Conservation (phyloP, 1,140 invertebrate genomes). For the Drosophila sturtevanti region DNA sequence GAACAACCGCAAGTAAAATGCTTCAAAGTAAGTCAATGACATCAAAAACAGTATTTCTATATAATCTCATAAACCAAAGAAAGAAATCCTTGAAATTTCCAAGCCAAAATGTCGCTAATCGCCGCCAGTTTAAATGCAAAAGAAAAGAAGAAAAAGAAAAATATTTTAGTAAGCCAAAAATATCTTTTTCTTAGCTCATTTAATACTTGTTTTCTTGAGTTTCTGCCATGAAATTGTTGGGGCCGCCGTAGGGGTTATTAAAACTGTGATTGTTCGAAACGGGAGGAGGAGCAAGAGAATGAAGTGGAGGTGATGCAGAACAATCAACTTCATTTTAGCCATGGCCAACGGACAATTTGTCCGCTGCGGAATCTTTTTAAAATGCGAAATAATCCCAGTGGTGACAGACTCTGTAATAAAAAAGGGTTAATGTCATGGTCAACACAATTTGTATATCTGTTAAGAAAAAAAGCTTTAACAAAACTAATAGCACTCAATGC, state of each 20-base stretch:
- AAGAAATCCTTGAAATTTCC: neutral
- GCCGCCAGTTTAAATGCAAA: conserved; percentile 6
- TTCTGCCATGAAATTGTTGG: conserved; percentile 8
- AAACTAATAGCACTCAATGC: neutral
- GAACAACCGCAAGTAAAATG: neutral
- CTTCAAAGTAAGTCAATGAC: conserved; percentile 2
- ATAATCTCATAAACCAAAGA: conserved; percentile 13
- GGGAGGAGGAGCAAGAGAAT: neutral
- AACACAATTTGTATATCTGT: neutral
- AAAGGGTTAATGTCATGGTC: conserved; percentile 2
- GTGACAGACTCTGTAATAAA: neutral
- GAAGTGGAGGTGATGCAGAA: neutral
- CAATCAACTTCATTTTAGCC: neutral
- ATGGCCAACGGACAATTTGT: neutral
- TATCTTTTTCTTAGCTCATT: neutral
- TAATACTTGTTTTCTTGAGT: conserved; percentile 21
- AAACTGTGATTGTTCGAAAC: conserved; percentile 49
- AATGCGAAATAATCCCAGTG: neutral
- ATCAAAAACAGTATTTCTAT: neutral
- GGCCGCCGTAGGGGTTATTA: conserved; percentile 46
- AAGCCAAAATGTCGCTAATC: conserved; percentile 1
- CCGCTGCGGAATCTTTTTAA: neutral
- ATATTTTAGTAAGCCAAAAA: conserved; percentile 11
- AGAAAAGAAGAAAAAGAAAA: conserved; percentile 4
- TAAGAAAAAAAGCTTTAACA: neutral